These are phyloP conservation scores for Siniperca knerii DNA, from an alignment of 2,113 vertebrate genomes.

Conservation along the genomic window DNA sequence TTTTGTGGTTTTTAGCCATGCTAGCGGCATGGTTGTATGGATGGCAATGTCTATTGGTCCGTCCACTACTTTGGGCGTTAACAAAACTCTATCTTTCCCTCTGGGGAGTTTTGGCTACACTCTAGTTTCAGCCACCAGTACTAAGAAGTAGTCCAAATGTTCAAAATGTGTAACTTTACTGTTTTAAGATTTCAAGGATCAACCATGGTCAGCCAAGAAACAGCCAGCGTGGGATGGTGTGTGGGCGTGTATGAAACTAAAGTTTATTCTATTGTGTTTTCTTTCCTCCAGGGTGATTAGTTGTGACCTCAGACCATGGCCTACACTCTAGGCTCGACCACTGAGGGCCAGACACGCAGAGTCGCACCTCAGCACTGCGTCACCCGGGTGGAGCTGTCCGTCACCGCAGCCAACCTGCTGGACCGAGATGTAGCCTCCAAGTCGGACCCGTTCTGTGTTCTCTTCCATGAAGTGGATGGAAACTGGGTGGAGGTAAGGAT, in stretches of 20 bases:
- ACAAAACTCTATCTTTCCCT: not conserved
- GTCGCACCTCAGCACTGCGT: conserved; percentile 90
- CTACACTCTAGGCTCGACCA: conserved; percentile 81
- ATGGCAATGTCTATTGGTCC: no score
- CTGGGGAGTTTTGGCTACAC: not conserved
- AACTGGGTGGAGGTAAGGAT: conserved; percentile 95
- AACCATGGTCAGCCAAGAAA: not conserved
- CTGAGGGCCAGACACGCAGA: conserved; percentile 64
- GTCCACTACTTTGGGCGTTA: not conserved
- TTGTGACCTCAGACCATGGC: conserved; percentile 86
- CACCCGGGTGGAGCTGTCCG: conserved; percentile 94
- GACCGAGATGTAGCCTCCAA: conserved; percentile 98
- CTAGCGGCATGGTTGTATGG: no score
- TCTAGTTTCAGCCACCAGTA: not conserved
- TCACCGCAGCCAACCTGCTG: conserved; percentile 91
- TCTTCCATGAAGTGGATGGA: conserved; percentile 92
- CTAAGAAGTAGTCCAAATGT: not conserved
- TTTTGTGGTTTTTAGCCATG: no score
- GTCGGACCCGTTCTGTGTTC: conserved; percentile 97
- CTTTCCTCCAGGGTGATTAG: conserved; percentile 20
- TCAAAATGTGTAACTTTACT: not conserved
- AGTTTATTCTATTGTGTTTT: not conserved
- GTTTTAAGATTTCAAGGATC: not conserved
- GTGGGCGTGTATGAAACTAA: not conserved
- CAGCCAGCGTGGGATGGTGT: not conserved